Evolutionary conservation across 2,113 vertebrate species (phyloP).

Genomic region (Leucopsar rothschildi): DNA sequence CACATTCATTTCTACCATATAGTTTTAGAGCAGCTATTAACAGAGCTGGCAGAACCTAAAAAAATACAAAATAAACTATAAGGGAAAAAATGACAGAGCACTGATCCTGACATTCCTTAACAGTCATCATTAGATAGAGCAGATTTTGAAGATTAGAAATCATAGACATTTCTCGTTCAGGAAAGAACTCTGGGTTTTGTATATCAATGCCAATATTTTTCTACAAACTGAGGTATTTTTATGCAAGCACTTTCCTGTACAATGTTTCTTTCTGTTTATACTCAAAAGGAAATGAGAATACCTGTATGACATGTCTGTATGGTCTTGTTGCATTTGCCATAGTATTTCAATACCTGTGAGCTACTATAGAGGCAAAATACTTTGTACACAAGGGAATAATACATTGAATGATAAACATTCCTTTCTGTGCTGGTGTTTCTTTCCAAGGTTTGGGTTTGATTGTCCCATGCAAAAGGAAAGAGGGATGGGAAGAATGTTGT

Average conservation of each 20-base stretch:
- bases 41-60: conserved; percentile 18
- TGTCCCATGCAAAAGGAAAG: background rate
- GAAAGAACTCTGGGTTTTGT: conserved; percentile 24
- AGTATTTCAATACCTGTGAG: conserved; percentile 38
- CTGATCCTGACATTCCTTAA: conserved; percentile 18
- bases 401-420: conserved; percentile 41
- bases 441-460: background rate
- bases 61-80: background rate
- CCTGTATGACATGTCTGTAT: background rate
- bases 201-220: conserved; percentile 51
- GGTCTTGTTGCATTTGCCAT: conserved; percentile 47
- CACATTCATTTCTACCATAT: conserved; percentile 4
- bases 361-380: conserved; percentile 51
- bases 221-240: conserved; percentile 27
- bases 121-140: background rate
- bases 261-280: conserved; percentile 44
- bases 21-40: conserved; percentile 35
- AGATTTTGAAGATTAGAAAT: conserved; percentile 25
- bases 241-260: conserved; percentile 65
- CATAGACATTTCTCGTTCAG: conserved; percentile 24
- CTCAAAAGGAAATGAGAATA: conserved; percentile 34
- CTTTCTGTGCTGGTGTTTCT: conserved; percentile 21
- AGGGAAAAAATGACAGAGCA: conserved; percentile 15
- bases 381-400: conserved; percentile 63
- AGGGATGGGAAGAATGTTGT: background rate